Evolutionary conservation across 2,888 invertebrate species (phyloP).

Genomic region (Ashinkailepas kermadecensis): DNA sequence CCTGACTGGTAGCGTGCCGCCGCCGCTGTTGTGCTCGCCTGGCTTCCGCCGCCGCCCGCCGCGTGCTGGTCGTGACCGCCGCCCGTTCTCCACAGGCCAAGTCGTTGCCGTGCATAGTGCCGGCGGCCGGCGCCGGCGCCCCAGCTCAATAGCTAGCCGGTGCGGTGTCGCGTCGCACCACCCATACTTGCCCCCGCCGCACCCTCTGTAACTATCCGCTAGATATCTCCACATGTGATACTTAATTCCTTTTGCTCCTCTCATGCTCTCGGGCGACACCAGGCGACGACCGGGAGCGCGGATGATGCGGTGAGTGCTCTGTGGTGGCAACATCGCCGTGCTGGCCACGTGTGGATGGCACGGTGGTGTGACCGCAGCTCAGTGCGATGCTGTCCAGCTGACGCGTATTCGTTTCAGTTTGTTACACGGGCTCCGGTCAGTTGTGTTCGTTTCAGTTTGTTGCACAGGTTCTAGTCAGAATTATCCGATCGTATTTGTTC

Average conservation of each 20-base stretch:
- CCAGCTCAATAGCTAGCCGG: background rate
- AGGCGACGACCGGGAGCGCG: background rate
- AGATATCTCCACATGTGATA: background rate
- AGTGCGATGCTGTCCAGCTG: no score
- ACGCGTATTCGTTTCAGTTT: no score
- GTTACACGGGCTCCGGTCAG: no score
- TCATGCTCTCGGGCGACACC: background rate
- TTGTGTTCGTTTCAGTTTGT: no score
- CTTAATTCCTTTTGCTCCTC: slow-evolving; percentile 7
- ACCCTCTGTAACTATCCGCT: background rate
- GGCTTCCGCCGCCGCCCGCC: no score
- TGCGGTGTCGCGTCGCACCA: background rate
- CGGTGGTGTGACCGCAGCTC: no score
- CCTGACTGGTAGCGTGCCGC: no score
- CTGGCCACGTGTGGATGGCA: background rate
- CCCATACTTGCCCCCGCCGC: background rate
- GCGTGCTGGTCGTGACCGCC: background rate
- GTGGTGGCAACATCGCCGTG: background rate
- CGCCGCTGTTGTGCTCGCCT: no score
- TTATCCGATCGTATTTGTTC: no score
- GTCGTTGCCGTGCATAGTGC: background rate
- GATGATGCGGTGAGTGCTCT: background rate
- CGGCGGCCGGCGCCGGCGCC: background rate
- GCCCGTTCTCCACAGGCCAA: slow-evolving; percentile 7
- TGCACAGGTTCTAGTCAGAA: no score